Base-by-base conservation (phyloP, 2,113 vertebrate genomes). In the Sciurus niger region DNA sequence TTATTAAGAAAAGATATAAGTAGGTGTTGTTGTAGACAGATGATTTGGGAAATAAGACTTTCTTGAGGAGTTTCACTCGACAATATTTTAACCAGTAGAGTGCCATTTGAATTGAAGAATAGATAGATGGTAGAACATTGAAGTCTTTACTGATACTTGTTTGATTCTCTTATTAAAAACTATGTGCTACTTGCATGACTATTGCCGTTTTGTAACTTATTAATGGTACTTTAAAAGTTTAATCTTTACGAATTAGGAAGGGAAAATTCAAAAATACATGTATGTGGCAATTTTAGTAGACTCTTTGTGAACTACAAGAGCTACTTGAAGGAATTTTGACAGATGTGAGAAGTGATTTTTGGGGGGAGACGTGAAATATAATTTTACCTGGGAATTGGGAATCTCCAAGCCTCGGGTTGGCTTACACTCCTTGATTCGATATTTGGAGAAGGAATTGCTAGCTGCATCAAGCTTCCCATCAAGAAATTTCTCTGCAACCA, bases 161-260 rank as follows among this genome's bases (percentile, higher is more conserved):
- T 93, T 82, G 67, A 40, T 34, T 84, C n/a, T 34, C 34, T 22
- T 68, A 1, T n/a, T 90, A 68, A 51, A 82, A 68, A 93, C 37
- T 89, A 20, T 63, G 22, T 70, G 68, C 17, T 92, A 24, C 4
- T 46, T 51, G 6, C 76, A 10, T 82, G 68, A 77, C 58, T 43
- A 37, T 32, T 82, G 30, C 40, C 37, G 80, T 76, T 96, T 80
- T 86, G n/a, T 28, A 85, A 48, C 24, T 86, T 87, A 86, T n/a
- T 82, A 84, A 88, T 17, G 63, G 30, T 72, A 46, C 11, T 84
- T 82, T 78, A 40, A 74, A 87, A 46, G 48, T 34, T 70, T 65
- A 60, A 87, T 77, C 28, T 78, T 83, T 40, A 11, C 32, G 24
- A 72, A 72, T 92, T 24, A 74, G 25, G 77, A 73, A 89, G 48